Percentiles rank a stretch among this genome's conserved stretches.
These are phyloP conservation scores for Corbicula japonica DNA, from an alignment of 2,888 invertebrate species.

Conservation along the genomic window DNA sequence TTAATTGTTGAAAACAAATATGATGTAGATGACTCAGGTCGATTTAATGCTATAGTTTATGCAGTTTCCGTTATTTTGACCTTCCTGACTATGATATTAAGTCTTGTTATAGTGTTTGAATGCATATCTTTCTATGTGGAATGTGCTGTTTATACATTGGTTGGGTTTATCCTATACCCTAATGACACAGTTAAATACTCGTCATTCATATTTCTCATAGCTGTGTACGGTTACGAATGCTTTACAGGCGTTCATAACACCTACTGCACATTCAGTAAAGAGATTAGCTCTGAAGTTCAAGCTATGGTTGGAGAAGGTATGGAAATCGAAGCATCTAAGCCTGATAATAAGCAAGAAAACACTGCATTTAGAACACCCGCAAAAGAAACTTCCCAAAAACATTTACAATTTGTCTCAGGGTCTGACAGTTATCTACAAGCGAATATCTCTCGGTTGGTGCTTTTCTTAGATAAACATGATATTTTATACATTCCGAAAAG, in stretches of 20 bases:
- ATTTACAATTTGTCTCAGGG: slow-evolving; percentile 18
- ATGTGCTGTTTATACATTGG: slow-evolving; percentile 47
- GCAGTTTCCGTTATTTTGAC: slow-evolving; percentile 28
- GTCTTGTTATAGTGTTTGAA: slow-evolving; percentile 35
- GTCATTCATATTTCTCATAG: slow-evolving; percentile 36
- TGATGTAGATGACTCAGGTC: slow-evolving; percentile 18
- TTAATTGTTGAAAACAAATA: slow-evolving; percentile 46
- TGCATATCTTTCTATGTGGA: slow-evolving; percentile 58
- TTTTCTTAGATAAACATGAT: slow-evolving; percentile 50
- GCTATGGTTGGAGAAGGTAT: slow-evolving; percentile 34
- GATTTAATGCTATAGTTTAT: slow-evolving; percentile 42
- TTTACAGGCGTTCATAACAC: slow-evolving; percentile 29
- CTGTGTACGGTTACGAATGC: slow-evolving; percentile 44
- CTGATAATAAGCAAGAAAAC: slow-evolving; percentile 32
- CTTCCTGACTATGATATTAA: slow-evolving; percentile 38
- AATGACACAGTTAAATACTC: slow-evolving; percentile 34
- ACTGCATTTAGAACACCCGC: slow-evolving; percentile 40
- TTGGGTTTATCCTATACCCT: slow-evolving; percentile 51
- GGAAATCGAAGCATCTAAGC: slow-evolving; percentile 23
- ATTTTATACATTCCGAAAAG: slow-evolving; percentile 47
- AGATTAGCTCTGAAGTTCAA: slow-evolving; percentile 35
- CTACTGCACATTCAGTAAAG: slow-evolving; percentile 36
- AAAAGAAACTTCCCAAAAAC: not conserved
- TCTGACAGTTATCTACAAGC: slow-evolving; percentile 42
- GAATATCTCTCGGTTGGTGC: slow-evolving; percentile 25